These are phyloP conservation scores for Octodonta nipae DNA, from an alignment of 2,888 invertebrate species.

Conservation along the genomic window DNA sequence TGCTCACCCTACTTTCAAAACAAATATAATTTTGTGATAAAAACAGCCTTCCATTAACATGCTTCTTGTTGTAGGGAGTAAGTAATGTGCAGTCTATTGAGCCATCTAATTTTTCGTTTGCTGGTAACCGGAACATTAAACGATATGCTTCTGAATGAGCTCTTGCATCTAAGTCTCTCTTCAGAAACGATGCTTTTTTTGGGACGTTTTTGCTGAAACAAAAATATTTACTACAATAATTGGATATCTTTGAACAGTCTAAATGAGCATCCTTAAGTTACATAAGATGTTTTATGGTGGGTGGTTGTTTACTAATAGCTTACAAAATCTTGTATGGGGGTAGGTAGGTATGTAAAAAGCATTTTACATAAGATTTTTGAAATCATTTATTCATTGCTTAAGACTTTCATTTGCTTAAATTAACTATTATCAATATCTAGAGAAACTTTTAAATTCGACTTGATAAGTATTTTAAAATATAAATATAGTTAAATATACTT, in stretches of 20 bases:
- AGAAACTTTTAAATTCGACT: too few relatives aligned
- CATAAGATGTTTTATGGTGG: too few relatives aligned
- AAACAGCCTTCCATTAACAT: conserved; percentile 77
- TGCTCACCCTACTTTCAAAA: conserved; percentile 80
- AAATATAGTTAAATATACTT: too few relatives aligned
- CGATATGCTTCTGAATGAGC: conserved; percentile 87
- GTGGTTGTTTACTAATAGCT: too few relatives aligned
- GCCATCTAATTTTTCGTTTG: conserved; percentile 85
- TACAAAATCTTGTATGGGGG: too few relatives aligned
- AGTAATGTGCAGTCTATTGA: conserved; percentile 81
- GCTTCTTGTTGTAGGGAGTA: conserved; percentile 88
- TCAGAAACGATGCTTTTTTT: conserved; percentile 80
- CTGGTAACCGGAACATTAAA: conserved; percentile 71
- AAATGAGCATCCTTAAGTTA: too few relatives aligned
- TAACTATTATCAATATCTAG: too few relatives aligned
- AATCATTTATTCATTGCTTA: too few relatives aligned
- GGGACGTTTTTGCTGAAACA: conserved; percentile 63
- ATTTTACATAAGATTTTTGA: too few relatives aligned
- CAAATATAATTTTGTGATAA: conserved; percentile 90
- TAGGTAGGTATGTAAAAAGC: too few relatives aligned
- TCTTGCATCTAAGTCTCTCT: conserved; percentile 88
- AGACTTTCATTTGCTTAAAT: too few relatives aligned
- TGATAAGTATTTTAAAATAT: too few relatives aligned
- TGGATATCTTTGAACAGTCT: not conserved
- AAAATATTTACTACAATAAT: conserved; percentile 2